Conservation (phyloP, 1,140 invertebrate species). For the Laupala kohalensis region DNA sequence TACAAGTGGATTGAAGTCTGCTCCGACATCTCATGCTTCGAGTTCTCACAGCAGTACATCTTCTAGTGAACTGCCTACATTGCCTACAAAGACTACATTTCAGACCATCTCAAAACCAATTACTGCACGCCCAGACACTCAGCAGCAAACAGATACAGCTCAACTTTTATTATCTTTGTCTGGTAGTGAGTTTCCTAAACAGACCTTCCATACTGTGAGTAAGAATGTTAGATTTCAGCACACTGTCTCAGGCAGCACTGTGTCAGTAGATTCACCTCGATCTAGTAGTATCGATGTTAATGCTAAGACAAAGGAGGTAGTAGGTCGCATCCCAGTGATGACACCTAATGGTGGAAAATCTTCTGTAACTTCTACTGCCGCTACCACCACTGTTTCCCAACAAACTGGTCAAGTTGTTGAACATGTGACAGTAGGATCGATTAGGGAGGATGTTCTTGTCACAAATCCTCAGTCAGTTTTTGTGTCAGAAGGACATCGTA, state of each 20-base stretch:
- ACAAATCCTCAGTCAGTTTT: conserved; percentile 2
- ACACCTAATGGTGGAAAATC: neutral
- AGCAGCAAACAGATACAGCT: conserved; percentile 21
- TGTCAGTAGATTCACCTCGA: neutral
- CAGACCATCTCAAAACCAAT: conserved; percentile 5
- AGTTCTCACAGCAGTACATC: neutral
- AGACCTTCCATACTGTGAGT: conserved; percentile 11
- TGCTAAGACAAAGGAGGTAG: conserved; percentile 2
- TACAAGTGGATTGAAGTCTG: conserved; percentile 7
- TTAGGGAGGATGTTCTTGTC: neutral
- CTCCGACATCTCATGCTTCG: neutral
- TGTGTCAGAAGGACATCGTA: conserved; percentile 8
- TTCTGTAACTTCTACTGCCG: neutral
- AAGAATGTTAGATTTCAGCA: conserved; percentile 11
- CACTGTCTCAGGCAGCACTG: neutral
- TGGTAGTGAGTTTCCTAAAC: conserved; percentile 9
- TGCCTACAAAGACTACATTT: conserved; percentile 4
- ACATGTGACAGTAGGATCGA: neutral
- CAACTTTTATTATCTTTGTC: conserved; percentile 24
- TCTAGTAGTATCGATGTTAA: neutral
- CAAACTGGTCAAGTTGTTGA: neutral
- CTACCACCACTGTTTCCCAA: neutral
- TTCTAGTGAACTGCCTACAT: neutral
- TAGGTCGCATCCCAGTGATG: conserved; percentile 6
- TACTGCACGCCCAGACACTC: neutral